These are phyloP conservation scores for Aspidoscelis tigris DNA, from an alignment of 2,113 vertebrate genomes.

Conservation along the genomic window DNA sequence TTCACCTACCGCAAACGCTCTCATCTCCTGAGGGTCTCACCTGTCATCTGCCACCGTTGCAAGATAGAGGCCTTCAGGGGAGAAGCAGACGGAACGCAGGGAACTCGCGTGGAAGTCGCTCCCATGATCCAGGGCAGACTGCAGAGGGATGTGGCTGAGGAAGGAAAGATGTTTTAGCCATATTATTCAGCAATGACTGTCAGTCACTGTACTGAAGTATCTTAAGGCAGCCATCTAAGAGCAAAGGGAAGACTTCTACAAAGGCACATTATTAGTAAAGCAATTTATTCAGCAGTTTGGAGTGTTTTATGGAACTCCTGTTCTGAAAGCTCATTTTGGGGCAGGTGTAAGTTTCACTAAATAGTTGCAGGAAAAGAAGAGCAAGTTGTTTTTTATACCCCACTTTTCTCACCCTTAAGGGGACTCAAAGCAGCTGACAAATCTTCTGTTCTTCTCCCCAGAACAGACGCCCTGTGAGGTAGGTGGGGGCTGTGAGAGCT, in stretches of 20 bases:
- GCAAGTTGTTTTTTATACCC: too few relatives aligned
- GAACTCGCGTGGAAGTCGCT: conserved; percentile 78
- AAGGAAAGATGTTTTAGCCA: background rate
- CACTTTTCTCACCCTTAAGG: too few relatives aligned
- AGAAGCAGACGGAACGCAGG: conserved; percentile 89
- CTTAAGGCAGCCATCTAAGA: too few relatives aligned
- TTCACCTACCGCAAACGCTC: too few relatives aligned
- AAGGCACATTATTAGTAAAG: background rate
- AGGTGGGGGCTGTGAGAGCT: too few relatives aligned
- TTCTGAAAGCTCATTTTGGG: background rate
- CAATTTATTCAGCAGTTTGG: background rate
- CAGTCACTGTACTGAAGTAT: too few relatives aligned
- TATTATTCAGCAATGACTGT: too few relatives aligned
- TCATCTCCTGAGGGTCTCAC: conserved; percentile 68
- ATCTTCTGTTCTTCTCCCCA: too few relatives aligned
- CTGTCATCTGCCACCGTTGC: conserved; percentile 92
- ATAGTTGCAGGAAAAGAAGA: too few relatives aligned
- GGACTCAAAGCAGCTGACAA: too few relatives aligned
- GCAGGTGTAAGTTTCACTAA: background rate
- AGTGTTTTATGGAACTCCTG: background rate
- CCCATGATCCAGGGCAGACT: conserved; percentile 64
- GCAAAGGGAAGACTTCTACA: too few relatives aligned
- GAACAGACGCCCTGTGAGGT: too few relatives aligned
- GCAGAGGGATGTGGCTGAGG: conserved; percentile 68
- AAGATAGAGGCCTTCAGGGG: conserved; percentile 88